Evolutionary conservation across 2,113 vertebrate species (phyloP), one percentile per base, ranked within the genome.

Genomic region (Cyanoliseus patagonus): DNA sequence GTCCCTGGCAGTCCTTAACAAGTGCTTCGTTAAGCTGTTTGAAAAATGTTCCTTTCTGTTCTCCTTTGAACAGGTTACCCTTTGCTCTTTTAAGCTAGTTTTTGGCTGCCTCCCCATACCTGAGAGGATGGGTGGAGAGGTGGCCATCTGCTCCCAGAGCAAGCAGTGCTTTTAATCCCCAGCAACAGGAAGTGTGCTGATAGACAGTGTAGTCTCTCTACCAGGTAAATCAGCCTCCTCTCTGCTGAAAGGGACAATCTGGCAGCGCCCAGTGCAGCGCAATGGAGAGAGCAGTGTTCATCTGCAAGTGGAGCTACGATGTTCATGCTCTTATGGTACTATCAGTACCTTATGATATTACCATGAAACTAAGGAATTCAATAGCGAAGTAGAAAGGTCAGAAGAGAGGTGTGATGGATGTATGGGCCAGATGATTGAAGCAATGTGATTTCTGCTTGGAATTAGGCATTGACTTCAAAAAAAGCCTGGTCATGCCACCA

Each of bases 1-100:
- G 94, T 96, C 95, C 90, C 97, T 95, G 96, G 93, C 96, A 97
- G 96, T 95, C 92, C 91, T 96, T 94, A 96, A 92, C 93, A 91
- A 97, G 92, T 87, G 90, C 88, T 92, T 96, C 94, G 84, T 96
- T 92, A 96, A 94, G 88, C 86, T 72, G 66, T 93, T 96, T 91
- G 93, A 92, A 96, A 97, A 97, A 94, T 55, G 94, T 72, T 96
- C 84, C 61, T 92, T 91, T 97, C 94, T 92, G 59, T 51, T 96
- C 96, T 93, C 81, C 93, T 96, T 96, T 96, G 93, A 96, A 96
- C 92, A 93, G 95, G 92, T 85, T 95, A 94, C 0, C 52, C 95
- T 96, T 94, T 91, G 92, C 91, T 96, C 91, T 97, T 97, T 90
- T 83, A 89, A 96, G 81, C 81, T 35, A 55, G 51, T 39, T 94